Evolutionary conservation across 2,113 vertebrate species (phyloP).

Genomic region (Macquaria australasica): DNA sequence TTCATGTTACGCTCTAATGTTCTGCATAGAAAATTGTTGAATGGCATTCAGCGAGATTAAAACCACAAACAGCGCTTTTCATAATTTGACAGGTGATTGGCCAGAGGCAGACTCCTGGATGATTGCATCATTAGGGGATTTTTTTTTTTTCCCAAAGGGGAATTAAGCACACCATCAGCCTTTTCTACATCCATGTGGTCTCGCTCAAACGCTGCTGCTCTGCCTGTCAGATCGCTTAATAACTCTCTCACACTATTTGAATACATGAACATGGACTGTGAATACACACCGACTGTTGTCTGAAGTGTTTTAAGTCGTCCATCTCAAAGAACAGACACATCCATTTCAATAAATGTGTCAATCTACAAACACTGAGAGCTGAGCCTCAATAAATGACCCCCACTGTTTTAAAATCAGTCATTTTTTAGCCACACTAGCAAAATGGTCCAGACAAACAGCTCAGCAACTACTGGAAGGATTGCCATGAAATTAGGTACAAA

Average conservation of each 20-base stretch:
- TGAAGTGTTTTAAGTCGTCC: neutral
- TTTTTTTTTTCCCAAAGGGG: constrained; percentile 42
- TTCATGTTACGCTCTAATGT: constrained; percentile 80
- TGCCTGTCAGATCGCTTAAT: constrained; percentile 47
- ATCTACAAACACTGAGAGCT: neutral
- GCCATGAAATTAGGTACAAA: neutral
- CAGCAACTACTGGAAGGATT: neutral
- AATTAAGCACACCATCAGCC: constrained; percentile 64
- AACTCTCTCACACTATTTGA: constrained; percentile 20
- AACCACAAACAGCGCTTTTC: constrained; percentile 80
- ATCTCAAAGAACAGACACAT: constrained; percentile 4
- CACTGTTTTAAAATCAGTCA: neutral
- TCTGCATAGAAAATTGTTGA: constrained; percentile 79
- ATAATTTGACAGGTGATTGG: constrained; percentile 85
- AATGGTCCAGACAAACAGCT: neutral
- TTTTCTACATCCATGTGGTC: constrained; percentile 48
- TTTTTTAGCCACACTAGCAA: neutral
- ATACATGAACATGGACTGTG: neutral
- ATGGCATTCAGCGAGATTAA: constrained; percentile 81
- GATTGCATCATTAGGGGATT: constrained; percentile 76
- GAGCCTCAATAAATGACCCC: neutral
- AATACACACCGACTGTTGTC: neutral
- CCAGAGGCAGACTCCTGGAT: constrained; percentile 73
- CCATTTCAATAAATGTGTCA: neutral
- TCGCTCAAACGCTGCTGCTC: constrained; percentile 15